phyloP scores from a whole-genome alignment of 1,140 invertebrate species.

The Leptonema lineaticorne region DNA sequence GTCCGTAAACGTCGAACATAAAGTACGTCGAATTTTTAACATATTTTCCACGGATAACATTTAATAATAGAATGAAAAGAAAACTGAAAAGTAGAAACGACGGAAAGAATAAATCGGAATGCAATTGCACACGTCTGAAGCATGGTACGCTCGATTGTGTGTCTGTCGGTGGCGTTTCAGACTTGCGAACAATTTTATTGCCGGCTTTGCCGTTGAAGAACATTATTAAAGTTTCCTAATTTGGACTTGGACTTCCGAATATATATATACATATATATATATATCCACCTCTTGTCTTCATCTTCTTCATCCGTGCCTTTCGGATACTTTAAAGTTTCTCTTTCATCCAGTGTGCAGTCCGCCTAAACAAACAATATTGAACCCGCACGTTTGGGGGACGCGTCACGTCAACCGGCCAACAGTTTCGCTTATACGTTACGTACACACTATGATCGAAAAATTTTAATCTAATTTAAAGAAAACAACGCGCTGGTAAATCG shows the following conservation, averaged over 20 bases:
- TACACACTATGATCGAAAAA: no score
- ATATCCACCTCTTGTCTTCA: constrained; percentile 10
- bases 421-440: no score
- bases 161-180: neutral
- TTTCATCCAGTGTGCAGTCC: neutral
- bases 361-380: neutral
- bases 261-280: no score
- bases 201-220: neutral
- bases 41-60: no score
- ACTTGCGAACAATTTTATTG: constrained; percentile 26
- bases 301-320: neutral
- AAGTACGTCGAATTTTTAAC: no score
- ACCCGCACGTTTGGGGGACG: neutral
- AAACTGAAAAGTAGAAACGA: neutral
- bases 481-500: no score
- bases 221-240: constrained; percentile 29
- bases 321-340: constrained; percentile 15
- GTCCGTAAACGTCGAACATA: neutral
- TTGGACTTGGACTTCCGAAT: constrained; percentile 18
- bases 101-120: neutral
- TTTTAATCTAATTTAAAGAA: no score
- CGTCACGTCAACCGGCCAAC: neutral
- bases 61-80: neutral
- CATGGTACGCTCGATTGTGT: neutral
- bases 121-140: neutral